These are phyloP conservation scores for Chiroxiphia lanceolata DNA, from an alignment of 2,797 vertebrate genomes.

Conservation along the genomic window DNA sequence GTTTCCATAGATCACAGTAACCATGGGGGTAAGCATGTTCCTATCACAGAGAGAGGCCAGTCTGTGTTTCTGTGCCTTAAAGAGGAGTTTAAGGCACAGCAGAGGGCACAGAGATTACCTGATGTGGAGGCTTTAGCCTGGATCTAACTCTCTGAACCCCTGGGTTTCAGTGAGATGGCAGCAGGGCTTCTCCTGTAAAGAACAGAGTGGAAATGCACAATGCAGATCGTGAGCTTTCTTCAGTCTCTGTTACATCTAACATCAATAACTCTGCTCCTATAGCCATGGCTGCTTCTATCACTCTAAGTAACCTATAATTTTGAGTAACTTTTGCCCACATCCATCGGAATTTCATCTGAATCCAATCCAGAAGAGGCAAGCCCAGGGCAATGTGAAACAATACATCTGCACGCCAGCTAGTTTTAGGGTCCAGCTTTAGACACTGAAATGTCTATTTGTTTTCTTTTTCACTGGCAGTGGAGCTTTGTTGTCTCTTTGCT, in stretches of 20 bases:
- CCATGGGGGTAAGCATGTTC: accelerated
- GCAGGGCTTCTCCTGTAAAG: not conserved
- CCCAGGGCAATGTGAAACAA: not conserved
- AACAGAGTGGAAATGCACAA: not conserved
- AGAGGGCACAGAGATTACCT: not conserved
- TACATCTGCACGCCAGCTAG: not conserved
- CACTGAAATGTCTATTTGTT: not conserved
- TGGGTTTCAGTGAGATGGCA: accelerated
- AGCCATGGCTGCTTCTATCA: not conserved
- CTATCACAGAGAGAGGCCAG: accelerated
- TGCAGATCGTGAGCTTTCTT: not conserved
- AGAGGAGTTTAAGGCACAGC: not conserved
- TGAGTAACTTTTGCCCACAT: not conserved
- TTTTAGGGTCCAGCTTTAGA: not conserved
- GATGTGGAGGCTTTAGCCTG: not conserved
- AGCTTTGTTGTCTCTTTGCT: not conserved
- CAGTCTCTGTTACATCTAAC: not conserved
- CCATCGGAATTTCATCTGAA: not conserved
- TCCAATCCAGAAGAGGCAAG: not conserved
- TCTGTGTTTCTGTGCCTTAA: accelerated
- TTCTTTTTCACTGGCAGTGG: not conserved
- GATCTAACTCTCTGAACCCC: not conserved
- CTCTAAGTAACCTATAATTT: not conserved
- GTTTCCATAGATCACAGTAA: not conserved
- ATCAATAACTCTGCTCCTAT: not conserved